These are phyloP conservation scores for Parelbella ahira DNA, from an alignment of 2,888 invertebrate genomes.

Conservation along the genomic window DNA sequence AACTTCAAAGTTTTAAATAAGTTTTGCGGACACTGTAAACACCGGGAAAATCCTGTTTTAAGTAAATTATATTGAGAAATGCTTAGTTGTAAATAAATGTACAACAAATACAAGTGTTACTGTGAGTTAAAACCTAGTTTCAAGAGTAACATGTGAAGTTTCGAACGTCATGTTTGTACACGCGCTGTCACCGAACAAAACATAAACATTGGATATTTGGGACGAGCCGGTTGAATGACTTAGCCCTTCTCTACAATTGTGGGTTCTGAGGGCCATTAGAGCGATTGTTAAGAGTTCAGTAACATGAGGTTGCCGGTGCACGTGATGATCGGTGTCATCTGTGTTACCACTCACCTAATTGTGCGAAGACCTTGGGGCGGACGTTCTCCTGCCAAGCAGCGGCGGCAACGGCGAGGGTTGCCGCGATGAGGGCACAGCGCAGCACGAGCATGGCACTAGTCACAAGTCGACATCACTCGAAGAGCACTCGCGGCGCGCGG, in stretches of 20 bases:
- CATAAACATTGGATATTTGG: conserved; percentile 55
- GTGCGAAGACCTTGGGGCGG: conserved; percentile 95
- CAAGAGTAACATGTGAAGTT: conserved; percentile 41
- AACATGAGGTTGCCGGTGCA: conserved; percentile 48
- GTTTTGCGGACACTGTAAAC: too few species aligned
- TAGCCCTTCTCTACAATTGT: conserved; percentile 25
- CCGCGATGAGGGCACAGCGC: conserved; percentile 74
- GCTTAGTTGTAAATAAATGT: too few species aligned
- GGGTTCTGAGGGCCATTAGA: conserved; percentile 44
- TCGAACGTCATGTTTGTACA: conserved; percentile 56
- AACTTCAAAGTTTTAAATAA: too few species aligned
- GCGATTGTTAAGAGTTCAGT: conserved; percentile 58
- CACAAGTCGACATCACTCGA: conserved; percentile 75
- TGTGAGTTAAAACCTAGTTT: too few species aligned
- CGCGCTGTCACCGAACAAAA: conserved; percentile 67
- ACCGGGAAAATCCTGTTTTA: too few species aligned
- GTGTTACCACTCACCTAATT: conserved; percentile 88
- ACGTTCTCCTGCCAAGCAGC: conserved; percentile 94
- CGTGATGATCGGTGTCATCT: conserved; percentile 36
- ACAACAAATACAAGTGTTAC: too few species aligned
- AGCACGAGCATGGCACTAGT: conserved; percentile 78
- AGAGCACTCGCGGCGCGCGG: conserved; percentile 62
- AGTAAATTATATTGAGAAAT: too few species aligned
- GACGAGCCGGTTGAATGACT: conserved; percentile 1
- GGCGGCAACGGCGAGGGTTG: conserved; percentile 78